Conservation (phyloP, 2,888 invertebrate genomes). For the Idaea biselata region DNA sequence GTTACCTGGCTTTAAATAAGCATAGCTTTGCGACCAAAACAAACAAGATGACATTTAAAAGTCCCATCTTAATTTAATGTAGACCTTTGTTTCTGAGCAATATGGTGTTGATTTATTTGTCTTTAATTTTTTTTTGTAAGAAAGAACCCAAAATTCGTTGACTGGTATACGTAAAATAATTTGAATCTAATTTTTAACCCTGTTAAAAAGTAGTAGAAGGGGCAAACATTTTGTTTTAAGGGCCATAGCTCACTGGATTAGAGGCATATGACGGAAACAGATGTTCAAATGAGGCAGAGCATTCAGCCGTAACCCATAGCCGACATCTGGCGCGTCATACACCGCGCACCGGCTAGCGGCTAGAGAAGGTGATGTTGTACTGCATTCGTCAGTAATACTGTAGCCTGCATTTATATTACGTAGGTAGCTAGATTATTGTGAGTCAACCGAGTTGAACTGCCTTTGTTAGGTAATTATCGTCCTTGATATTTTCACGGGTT, state of each 20-base stretch:
- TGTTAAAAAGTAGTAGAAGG: background rate
- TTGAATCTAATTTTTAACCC: background rate
- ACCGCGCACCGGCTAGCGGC: background rate
- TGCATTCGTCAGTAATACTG: background rate
- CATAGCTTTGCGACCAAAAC: background rate
- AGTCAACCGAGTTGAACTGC: background rate
- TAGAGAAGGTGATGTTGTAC: conserved; percentile 16
- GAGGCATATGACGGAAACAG: conserved; percentile 47
- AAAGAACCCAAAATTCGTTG: too few relatives aligned
- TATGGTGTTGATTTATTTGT: too few relatives aligned
- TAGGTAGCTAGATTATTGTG: background rate
- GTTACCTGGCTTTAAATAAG: background rate
- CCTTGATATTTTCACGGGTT: background rate
- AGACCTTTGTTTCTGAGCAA: background rate
- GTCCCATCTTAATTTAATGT: background rate
- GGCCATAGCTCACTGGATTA: background rate
- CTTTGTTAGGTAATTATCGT: background rate
- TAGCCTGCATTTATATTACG: too few relatives aligned
- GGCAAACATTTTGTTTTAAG: background rate
- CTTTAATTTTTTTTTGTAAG: too few relatives aligned
- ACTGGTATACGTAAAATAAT: background rate
- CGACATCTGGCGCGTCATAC: conserved; percentile 36
- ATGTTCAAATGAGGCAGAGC: conserved; percentile 32
- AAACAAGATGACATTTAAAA: background rate
- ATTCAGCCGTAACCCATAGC: conserved; percentile 33